Base-by-base conservation (phyloP, 2,888 invertebrate species). In the Apantesis nais region DNA sequence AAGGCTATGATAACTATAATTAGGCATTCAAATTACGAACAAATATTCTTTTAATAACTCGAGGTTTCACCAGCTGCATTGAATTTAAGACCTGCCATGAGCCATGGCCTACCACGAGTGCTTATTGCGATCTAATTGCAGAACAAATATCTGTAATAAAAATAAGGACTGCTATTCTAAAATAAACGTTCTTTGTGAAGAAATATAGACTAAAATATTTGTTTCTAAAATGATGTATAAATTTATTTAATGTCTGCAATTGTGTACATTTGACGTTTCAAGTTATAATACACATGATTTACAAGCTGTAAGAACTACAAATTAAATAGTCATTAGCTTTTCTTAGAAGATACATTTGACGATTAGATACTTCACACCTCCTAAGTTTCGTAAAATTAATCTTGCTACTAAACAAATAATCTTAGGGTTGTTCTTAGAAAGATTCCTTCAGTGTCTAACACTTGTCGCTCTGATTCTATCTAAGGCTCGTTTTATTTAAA, bases 291-390 rank as follows among this genome's bases (percentile, higher is more conserved):
- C 71, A 74, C 68, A 60, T 75, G 71, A 76, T 77, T 74, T 55
- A 73, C 37, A 63, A 72, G 74, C 72, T 77, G 78, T 77, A 74
- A 78, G 78, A 77, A 75, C 75, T 75, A 37, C 68, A 68, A 74
- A 71, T 79, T 75, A 78, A 78, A 79, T 75, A 71, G 75, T 76
- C 86, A 87, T 86, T 80, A 72, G 78, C 12, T 52, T 58, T 82
- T 82, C 83, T 78, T 84, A 86, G 84, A 85, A 83, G 76, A 78
- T 70, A 64, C 81, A 77, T 77, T 83, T 78, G 76, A 81, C 58
- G 74, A 80, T 78, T 78, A 81, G 78, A 77, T 86, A 86, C 83
- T 92, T 93, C 89, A 92, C 93, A 92, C 93, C 90, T 92, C 85
- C 67, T 1, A 39, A 61, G 34, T 61, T 29, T 31, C 66, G 79